phyloP scores from a whole-genome alignment of 2,113 vertebrate genomes.

The Chaetura pelagica region DNA sequence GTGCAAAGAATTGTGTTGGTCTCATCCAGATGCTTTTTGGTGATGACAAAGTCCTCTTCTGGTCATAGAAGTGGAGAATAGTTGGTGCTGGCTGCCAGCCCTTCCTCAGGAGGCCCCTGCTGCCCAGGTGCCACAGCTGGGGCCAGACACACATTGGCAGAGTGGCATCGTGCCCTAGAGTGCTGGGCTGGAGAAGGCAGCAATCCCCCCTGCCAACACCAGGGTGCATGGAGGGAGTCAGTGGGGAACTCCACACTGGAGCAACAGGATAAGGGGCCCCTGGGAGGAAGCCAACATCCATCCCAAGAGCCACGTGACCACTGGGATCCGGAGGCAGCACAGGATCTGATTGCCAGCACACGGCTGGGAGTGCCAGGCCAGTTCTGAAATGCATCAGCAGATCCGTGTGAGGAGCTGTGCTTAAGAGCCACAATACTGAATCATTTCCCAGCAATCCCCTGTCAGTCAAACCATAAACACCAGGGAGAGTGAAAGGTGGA shows the following conservation, averaged over 20 bases:
- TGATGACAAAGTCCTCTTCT: not conserved
- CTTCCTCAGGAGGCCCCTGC: not conserved
- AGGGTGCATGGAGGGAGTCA: accelerated
- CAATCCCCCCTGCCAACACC: not conserved
- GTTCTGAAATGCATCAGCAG: not conserved
- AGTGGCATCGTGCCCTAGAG: accelerated
- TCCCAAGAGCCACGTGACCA: not conserved
- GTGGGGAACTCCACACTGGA: not conserved
- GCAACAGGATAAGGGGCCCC: not conserved
- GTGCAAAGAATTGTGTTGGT: not conserved
- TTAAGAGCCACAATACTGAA: slow-evolving; percentile 49
- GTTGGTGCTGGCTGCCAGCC: not conserved
- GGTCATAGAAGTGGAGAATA: not conserved
- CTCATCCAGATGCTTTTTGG: not conserved
- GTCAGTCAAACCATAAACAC: slow-evolving; percentile 47
- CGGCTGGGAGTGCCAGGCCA: not conserved
- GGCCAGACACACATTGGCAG: not conserved
- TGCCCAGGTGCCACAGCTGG: not conserved
- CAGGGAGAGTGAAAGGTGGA: slow-evolving; percentile 1
- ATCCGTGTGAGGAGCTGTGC: not conserved
- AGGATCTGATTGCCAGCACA: accelerated
- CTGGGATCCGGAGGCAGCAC: accelerated
- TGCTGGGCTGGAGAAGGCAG: not conserved
- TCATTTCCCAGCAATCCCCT: slow-evolving; percentile 51
- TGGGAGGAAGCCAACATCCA: not conserved